These are phyloP conservation scores for Odocoileus virginianus DNA, from an alignment of 2,113 vertebrate genomes.

Conservation along the genomic window DNA sequence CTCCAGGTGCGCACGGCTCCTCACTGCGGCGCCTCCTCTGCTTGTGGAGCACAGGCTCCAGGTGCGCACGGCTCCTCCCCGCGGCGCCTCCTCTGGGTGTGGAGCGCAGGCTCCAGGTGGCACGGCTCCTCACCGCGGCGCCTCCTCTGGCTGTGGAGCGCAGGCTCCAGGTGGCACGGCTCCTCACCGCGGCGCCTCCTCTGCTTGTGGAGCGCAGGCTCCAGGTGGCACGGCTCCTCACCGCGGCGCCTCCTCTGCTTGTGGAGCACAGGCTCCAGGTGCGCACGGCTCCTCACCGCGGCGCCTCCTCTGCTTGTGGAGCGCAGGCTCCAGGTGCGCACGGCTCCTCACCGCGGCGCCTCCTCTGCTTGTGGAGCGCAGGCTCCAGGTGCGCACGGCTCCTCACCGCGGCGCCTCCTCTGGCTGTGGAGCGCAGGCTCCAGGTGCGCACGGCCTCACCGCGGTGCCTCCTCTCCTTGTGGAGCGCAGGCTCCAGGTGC, in stretches of 20 bases:
- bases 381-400: not conserved
- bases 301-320: not conserved
- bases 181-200: not conserved
- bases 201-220: not conserved
- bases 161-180: not conserved
- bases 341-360: accelerated
- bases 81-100: not conserved
- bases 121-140: accelerated
- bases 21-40: not conserved
- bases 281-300: accelerated
- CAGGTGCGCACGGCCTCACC: not conserved
- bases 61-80: accelerated
- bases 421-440: not conserved
- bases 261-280: not conserved
- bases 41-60: not conserved
- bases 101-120: not conserved
- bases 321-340: not conserved
- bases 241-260: not conserved
- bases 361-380: not conserved
- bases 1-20: not conserved
- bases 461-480: not conserved
- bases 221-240: not conserved
- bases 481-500: not conserved
- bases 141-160: not conserved
- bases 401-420: not conserved